Conservation (phyloP, 2,797 vertebrate genomes). For the Sardinella longiceps region DNA sequence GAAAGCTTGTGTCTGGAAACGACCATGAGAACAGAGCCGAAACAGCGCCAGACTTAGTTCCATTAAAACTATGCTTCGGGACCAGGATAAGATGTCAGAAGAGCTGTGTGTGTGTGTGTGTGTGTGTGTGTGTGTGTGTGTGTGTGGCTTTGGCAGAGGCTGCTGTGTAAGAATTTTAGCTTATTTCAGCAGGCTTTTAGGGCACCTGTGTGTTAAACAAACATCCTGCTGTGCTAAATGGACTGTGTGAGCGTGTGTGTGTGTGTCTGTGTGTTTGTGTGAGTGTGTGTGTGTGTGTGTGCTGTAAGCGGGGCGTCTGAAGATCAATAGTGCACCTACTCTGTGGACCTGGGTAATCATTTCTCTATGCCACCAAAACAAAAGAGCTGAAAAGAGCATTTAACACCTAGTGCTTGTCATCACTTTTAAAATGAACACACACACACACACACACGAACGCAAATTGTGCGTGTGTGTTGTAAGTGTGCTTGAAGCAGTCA, state of each 20-base stretch:
- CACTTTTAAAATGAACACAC: not conserved
- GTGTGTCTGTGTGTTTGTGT: not conserved
- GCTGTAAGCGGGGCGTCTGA: not conserved
- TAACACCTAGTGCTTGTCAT: not conserved
- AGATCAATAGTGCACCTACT: not conserved
- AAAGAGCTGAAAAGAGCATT: not conserved
- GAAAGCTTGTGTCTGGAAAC: no score
- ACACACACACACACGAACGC: not conserved
- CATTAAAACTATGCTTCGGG: no score
- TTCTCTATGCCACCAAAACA: not conserved
- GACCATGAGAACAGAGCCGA: no score
- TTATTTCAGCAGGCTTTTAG: not conserved
- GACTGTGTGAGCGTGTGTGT: not conserved
- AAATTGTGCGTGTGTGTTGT: no score
- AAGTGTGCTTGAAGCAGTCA: no score
- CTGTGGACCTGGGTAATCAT: not conserved
- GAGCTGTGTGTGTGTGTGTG: not conserved
- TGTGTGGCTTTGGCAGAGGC: not conserved
- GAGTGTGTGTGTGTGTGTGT: not conserved
- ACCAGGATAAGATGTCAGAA: no score
- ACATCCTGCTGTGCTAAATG: not conserved
- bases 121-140: not conserved
- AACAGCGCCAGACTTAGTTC: no score
- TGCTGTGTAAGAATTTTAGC: not conserved
- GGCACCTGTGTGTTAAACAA: not conserved